These are phyloP conservation scores for Polypterus senegalus DNA, from an alignment of 2,113 vertebrate genomes.

Conservation along the genomic window DNA sequence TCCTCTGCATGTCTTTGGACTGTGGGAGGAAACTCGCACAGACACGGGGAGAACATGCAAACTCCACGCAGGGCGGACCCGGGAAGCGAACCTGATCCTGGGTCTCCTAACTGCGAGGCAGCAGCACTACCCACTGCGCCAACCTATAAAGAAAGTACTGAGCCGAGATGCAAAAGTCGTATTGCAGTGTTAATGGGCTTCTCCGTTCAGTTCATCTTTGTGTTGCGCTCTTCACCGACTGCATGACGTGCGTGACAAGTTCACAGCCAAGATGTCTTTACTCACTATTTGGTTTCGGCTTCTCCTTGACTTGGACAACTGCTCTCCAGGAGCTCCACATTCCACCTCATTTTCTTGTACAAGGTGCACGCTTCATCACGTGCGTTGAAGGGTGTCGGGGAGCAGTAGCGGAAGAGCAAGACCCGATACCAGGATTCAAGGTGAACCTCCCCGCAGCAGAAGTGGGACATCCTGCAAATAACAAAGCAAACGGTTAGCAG, in stretches of 20 bases:
- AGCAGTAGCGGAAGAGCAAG: constrained; percentile 54
- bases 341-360: constrained; percentile 76
- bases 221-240: too few relatives aligned
- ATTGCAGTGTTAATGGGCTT: background rate
- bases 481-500: background rate
- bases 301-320: constrained; percentile 8
- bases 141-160: background rate
- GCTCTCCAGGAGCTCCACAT: constrained; percentile 37
- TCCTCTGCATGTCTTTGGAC: too few relatives aligned
- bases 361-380: constrained; percentile 32
- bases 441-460: constrained; percentile 54
- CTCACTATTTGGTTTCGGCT: constrained; percentile 55
- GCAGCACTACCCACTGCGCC: too few relatives aligned
- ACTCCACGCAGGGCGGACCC: too few relatives aligned
- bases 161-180: background rate
- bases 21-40: too few relatives aligned
- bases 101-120: too few relatives aligned
- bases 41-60: too few relatives aligned
- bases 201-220: background rate
- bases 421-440: constrained; percentile 37
- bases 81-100: too few relatives aligned
- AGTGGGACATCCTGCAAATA: constrained; percentile 50
- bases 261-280: constrained; percentile 7
- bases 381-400: constrained; percentile 45
- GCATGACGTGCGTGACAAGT: background rate